A percentile compares a stretch with the other conserved stretches of the same genome.
Evolutionary conservation across 2,888 invertebrate genomes (phyloP).

Genomic region (Bugulina stolonifera): DNA sequence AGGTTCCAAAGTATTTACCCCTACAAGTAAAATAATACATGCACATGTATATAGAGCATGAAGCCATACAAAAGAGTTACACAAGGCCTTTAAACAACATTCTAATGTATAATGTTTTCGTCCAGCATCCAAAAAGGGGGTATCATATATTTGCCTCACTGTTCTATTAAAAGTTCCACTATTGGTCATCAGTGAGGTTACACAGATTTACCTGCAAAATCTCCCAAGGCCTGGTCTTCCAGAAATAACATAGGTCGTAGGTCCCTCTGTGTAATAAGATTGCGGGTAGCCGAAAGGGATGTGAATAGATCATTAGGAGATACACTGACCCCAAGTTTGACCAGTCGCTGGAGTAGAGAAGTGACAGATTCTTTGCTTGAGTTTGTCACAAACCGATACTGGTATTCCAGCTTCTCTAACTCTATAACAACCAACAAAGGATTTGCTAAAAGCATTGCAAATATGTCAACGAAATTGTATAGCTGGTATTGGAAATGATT

Average conservation of each 20-base stretch:
- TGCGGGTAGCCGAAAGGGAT: slow-evolving; percentile 67
- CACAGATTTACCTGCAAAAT: slow-evolving; percentile 60
- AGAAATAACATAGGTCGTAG: slow-evolving; percentile 68
- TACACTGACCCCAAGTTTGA: slow-evolving; percentile 65
- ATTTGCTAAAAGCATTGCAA: no score
- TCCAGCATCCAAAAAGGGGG: no score
- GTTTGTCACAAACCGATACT: slow-evolving; percentile 75
- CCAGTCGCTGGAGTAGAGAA: slow-evolving; percentile 61
- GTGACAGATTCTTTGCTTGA: slow-evolving; percentile 74
- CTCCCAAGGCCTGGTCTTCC: slow-evolving; percentile 67
- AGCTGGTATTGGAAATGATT: no score
- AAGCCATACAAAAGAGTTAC: no score
- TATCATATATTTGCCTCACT: neutral
- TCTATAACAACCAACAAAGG: no score
- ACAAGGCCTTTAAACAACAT: no score
- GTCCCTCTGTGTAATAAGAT: slow-evolving; percentile 57
- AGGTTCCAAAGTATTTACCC: slow-evolving; percentile 49
- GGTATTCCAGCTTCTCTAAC: slow-evolving; percentile 58
- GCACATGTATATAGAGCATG: no score
- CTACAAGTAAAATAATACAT: no score
- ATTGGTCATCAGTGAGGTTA: neutral
- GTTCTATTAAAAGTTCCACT: neutral
- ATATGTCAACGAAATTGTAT: no score
- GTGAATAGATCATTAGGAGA: slow-evolving; percentile 67
- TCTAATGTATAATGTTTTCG: no score